Conservation (phyloP, 2,888 invertebrate genomes). For the Phragmatobia fuliginosa region DNA sequence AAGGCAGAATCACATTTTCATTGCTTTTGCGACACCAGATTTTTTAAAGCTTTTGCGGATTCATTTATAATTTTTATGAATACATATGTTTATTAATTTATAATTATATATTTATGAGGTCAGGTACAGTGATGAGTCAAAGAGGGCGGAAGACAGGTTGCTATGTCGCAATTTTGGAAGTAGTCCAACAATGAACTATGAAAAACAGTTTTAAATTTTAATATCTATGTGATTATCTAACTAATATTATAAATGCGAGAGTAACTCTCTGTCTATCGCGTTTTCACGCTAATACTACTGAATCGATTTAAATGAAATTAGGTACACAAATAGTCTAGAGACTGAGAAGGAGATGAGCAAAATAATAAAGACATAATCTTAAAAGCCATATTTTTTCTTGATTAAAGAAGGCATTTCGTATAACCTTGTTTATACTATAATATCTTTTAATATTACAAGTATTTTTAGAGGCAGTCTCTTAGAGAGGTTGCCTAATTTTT, state of each 20-base stretch:
- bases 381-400: not conserved
- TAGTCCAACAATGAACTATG: not conserved
- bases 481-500: constrained; percentile 49
- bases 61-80: not conserved
- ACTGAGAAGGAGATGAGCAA: too few species aligned
- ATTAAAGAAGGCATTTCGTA: not conserved
- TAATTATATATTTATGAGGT: not conserved
- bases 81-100: not conserved
- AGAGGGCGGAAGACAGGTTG: not conserved
- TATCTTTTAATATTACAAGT: constrained; percentile 15
- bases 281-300: too few species aligned
- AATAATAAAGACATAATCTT: not conserved
- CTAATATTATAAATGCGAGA: too few species aligned
- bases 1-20: not conserved
- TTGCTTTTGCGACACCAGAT: not conserved
- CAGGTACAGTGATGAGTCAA: not conserved
- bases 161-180: not conserved
- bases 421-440: too few species aligned
- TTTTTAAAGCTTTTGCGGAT: not conserved
- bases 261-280: too few species aligned
- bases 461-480: constrained; percentile 25
- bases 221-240: not conserved
- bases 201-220: not conserved
- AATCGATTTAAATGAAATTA: too few species aligned
- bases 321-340: too few species aligned